A percentile compares a stretch with the other conserved stretches of the same genome.
These are phyloP conservation scores for Ommatoiulus sabulosus DNA, from an alignment of 2,888 invertebrate species.

Conservation along the genomic window DNA sequence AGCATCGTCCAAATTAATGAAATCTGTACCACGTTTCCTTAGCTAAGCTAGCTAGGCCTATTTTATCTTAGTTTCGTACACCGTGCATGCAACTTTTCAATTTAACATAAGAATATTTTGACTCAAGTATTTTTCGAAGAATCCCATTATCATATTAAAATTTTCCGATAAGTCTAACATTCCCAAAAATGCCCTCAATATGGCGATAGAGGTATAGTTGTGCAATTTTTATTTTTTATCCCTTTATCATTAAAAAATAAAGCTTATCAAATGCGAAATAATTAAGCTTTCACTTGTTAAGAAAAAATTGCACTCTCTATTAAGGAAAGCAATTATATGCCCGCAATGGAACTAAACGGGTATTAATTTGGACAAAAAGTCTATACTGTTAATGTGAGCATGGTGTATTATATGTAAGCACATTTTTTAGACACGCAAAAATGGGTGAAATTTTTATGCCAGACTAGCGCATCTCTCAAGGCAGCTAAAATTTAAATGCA, in stretches of 20 bases:
- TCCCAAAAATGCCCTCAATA: not conserved
- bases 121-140: too few relatives aligned
- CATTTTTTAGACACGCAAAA: not conserved
- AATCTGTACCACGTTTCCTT: not conserved
- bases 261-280: slow-evolving; percentile 41
- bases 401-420: not conserved
- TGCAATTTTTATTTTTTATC: not conserved
- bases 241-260: slow-evolving; percentile 6
- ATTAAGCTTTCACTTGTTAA: slow-evolving; percentile 15
- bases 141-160: not conserved
- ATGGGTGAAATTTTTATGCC: not conserved
- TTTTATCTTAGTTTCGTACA: not conserved
- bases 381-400: not conserved
- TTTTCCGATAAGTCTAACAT: not conserved
- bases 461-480: not conserved
- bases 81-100: not conserved
- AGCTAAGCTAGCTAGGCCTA: not conserved
- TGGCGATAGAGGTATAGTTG: not conserved
- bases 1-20: not conserved
- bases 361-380: not conserved
- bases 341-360: slow-evolving; percentile 13
- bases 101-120: not conserved
- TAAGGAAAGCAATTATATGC: not conserved
- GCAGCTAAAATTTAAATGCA: not conserved
- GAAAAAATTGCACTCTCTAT: not conserved